Base-by-base conservation (phyloP, 2,113 vertebrate species). In the Balaeniceps rex region DNA sequence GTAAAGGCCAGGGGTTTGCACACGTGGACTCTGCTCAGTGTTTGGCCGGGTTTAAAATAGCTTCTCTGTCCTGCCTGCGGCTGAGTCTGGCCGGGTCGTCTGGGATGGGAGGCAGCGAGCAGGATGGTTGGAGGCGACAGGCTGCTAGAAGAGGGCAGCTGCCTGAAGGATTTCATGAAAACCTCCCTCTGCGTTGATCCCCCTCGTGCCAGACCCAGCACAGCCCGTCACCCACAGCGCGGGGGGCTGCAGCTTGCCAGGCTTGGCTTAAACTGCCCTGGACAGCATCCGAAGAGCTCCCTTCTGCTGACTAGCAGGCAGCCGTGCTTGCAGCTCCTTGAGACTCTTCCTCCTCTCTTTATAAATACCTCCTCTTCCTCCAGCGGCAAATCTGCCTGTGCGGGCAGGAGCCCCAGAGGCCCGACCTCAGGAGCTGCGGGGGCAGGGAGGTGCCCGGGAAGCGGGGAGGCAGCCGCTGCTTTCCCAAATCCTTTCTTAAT, bases 211-310 rank as follows among this genome's bases (percentile, higher is more conserved):
- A 51, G 58, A 34, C 28, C 66, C 79, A 34, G 75, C 51, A 4
- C 34, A 49, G 12, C 40, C 55, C 10, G 3, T 12, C 4, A 9
- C 1, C 10, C 2, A 0, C 29, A 29, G 57, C 9, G 0, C 0
- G 0, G 49, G 47, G 47, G 68, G 47, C 54, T 36, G 74, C 46
- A 18, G 19, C 54, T 18, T 26, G 44, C 61, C 28, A 36, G 18
- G 51, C 51, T 40, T 3, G 26, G 51, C 57, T 60, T 11, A 9
- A 70, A 24, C 47, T 15, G 8, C 19, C 28, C 28, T 55, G 11
- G 36, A 12, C 7, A 15, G 40, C 80, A 23, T 11, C 63, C 17
- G 1, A 6, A 47, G 22, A 10, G 10, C 25, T 9, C 47, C 51
- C 31, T 6, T 5, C 33, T 9, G 1, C 19, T 10, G 36, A 16